Percentiles rank a stretch among this genome's conserved stretches.
phyloP scores from a whole-genome alignment of 2,113 vertebrate species.

The Melozone crissalis region DNA sequence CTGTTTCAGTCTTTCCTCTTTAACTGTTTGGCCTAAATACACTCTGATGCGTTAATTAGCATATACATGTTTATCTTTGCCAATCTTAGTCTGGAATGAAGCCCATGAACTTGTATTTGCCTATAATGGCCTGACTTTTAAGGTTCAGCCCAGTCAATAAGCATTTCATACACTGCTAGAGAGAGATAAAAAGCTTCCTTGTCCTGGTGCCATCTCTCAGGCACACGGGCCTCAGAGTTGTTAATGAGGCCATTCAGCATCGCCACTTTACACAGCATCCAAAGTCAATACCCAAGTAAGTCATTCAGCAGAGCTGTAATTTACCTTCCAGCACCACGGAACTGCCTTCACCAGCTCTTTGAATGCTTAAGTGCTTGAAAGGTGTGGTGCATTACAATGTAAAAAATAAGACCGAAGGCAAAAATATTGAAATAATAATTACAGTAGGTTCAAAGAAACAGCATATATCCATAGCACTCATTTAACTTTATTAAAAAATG shows the following conservation, averaged over 20 bases:
- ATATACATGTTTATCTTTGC: background rate
- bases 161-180: slow-evolving; percentile 1
- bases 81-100: slow-evolving; percentile 19
- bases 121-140: slow-evolving; percentile 19
- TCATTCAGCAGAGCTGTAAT: background rate
- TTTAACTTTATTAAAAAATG: slow-evolving; percentile 23
- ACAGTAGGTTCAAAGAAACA: slow-evolving; percentile 32
- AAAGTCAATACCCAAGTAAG: background rate
- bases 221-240: background rate
- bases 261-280: background rate
- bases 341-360: slow-evolving; percentile 10
- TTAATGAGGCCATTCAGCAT: slow-evolving; percentile 21
- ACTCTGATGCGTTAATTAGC: background rate
- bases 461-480: background rate
- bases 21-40: slow-evolving; percentile 19
- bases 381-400: background rate
- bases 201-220: background rate
- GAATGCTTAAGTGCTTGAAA: background rate
- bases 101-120: slow-evolving; percentile 3
- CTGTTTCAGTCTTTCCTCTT: slow-evolving; percentile 1
- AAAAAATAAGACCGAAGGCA: slow-evolving; percentile 43
- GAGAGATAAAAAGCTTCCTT: slow-evolving; percentile 26
- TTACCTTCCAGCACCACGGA: background rate
- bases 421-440: slow-evolving; percentile 42
- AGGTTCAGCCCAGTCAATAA: slow-evolving; percentile 15